Evolutionary conservation across 2,888 invertebrate species (phyloP).

Genomic region (Sialis lutaria): DNA sequence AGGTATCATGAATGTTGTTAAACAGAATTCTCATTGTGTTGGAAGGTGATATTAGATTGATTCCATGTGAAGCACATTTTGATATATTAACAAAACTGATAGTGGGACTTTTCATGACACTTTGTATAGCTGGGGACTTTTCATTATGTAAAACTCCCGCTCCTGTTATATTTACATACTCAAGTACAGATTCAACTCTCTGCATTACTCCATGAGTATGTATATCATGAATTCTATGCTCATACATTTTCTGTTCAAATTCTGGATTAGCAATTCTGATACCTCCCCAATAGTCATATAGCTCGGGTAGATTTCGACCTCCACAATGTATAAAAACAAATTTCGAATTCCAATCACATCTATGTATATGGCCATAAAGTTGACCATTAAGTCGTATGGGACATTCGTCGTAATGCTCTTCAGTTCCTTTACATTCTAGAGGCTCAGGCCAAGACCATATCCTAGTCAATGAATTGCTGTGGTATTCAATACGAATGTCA

Average conservation of each 20-base stretch:
- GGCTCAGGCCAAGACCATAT: slow-evolving; percentile 95
- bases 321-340: slow-evolving; percentile 93
- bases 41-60: slow-evolving; percentile 79
- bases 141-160: slow-evolving; percentile 94
- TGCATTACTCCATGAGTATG: slow-evolving; percentile 55
- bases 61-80: slow-evolving; percentile 76
- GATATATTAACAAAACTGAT: slow-evolving; percentile 69
- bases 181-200: slow-evolving; percentile 57
- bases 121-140: slow-evolving; percentile 81
- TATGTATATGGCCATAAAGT: slow-evolving; percentile 65
- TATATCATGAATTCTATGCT: slow-evolving; percentile 64
- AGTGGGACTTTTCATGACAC: slow-evolving; percentile 70
- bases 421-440: slow-evolving; percentile 63
- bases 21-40: slow-evolving; percentile 62
- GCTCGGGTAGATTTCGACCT: slow-evolving; percentile 40
- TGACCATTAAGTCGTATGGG: slow-evolving; percentile 81
- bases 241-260: slow-evolving; percentile 74
- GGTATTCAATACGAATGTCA: slow-evolving; percentile 72
- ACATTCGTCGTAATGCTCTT: slow-evolving; percentile 62
- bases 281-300: slow-evolving; percentile 86
- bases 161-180: slow-evolving; percentile 68
- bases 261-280: slow-evolving; percentile 79
- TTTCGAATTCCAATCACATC: slow-evolving; percentile 75
- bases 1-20: slow-evolving; percentile 56
- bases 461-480: slow-evolving; percentile 69